These are phyloP conservation scores for Rattus rattus DNA, from an alignment of 2,113 vertebrate genomes.

Conservation along the genomic window DNA sequence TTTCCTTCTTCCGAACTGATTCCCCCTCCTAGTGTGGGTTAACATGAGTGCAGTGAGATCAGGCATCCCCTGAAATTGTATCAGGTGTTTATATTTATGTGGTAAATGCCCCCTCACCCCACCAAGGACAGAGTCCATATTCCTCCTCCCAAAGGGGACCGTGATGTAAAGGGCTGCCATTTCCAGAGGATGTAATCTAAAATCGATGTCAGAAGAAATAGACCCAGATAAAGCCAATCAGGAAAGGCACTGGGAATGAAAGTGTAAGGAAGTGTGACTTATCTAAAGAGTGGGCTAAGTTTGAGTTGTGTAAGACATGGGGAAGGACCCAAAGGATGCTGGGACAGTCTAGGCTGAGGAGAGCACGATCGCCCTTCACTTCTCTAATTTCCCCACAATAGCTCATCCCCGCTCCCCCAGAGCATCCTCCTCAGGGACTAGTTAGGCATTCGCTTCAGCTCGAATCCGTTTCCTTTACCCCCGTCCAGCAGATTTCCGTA, in stretches of 20 bases:
- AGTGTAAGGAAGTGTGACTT: neutral
- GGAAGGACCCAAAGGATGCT: neutral
- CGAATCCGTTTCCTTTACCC: constrained; percentile 47
- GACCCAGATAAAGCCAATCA: neutral
- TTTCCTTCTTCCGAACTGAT: neutral
- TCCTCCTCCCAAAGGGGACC: neutral
- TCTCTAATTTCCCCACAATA: neutral
- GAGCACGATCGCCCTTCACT: neutral
- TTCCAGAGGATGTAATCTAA: neutral
- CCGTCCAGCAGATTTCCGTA: constrained; percentile 24
- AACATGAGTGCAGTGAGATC: neutral
- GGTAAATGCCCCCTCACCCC: neutral
- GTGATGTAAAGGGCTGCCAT: neutral
- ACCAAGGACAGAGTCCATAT: neutral
- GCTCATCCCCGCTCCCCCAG: neutral
- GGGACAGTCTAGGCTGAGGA: neutral
- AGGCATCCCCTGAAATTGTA: neutral
- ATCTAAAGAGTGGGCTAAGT: constrained; percentile 34
- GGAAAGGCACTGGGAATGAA: neutral
- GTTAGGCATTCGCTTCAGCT: constrained; percentile 9
- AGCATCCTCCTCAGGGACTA: neutral
- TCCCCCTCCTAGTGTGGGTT: neutral
- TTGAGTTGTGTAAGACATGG: neutral
- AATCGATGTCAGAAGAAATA: constrained; percentile 31
- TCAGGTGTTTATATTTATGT: neutral